Conservation (phyloP, 2,113 vertebrate species). For the Corythoichthys haematopterus region DNA sequence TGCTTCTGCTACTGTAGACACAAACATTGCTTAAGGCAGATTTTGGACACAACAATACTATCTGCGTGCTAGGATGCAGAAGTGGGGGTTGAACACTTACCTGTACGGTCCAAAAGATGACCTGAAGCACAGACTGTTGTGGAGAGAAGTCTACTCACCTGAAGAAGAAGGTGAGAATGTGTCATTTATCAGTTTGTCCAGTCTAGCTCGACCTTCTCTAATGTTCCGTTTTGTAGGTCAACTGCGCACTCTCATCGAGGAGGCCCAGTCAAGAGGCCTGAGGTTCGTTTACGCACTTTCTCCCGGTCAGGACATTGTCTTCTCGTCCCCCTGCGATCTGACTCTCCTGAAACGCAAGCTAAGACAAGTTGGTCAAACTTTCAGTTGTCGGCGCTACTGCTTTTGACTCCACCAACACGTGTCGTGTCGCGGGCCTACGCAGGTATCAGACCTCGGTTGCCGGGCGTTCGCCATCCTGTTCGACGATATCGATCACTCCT, state of each 20-base stretch:
- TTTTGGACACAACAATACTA: too few relatives aligned
- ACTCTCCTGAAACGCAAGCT: conserved; percentile 82
- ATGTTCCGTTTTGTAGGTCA: conserved; percentile 50
- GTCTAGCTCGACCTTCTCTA: background rate
- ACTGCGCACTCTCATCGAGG: conserved; percentile 71
- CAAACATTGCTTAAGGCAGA: background rate
- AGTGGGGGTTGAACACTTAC: conserved; percentile 79
- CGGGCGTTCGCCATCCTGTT: conserved; percentile 81
- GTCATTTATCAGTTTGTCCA: background rate
- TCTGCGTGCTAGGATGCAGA: conserved; percentile 68
- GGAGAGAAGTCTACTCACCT: conserved; percentile 82
- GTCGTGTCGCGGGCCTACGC: background rate
- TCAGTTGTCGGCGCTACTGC: background rate
- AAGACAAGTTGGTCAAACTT: conserved; percentile 71
- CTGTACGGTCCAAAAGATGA: conserved; percentile 84
- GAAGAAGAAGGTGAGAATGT: conserved; percentile 76
- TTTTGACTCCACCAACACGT: background rate
- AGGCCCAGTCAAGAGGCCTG: conserved; percentile 68
- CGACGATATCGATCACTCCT: conserved; percentile 82
- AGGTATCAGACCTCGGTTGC: conserved; percentile 82
- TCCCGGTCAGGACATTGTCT: conserved; percentile 84
- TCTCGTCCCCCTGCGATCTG: conserved; percentile 79
- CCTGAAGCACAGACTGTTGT: conserved; percentile 82
- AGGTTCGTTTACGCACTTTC: conserved; percentile 81
- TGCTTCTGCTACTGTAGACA: background rate